Percentiles rank a stretch among this genome's conserved stretches.
These are phyloP conservation scores for Cacatua alba DNA, from an alignment of 2,113 vertebrate species.

Conservation along the genomic window DNA sequence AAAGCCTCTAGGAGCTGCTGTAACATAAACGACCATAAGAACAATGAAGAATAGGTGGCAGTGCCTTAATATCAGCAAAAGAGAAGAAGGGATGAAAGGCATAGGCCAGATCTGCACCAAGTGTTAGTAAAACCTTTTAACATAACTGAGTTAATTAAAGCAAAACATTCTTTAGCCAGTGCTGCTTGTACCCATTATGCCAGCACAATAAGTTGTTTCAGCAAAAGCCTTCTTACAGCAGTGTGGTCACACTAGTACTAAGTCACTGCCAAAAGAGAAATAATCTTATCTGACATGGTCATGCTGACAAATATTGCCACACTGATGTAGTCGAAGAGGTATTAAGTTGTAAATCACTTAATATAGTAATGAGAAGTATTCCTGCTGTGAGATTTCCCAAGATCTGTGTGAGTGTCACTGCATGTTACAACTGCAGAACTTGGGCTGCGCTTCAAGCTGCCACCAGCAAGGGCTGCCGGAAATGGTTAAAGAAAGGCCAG, in stretches of 20 bases:
- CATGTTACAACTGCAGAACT: background rate
- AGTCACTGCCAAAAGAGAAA: background rate
- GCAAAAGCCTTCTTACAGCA: background rate
- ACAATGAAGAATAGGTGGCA: background rate
- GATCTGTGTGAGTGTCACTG: background rate
- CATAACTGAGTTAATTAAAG: background rate
- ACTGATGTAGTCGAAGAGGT: background rate
- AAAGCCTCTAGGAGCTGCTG: slow-evolving; percentile 21
- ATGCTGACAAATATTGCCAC: background rate
- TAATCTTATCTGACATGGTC: background rate
- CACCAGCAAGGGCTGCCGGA: background rate
- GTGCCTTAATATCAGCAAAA: background rate
- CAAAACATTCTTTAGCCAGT: background rate
- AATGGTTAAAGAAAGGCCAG: background rate
- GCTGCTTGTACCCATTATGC: background rate
- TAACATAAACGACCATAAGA: background rate
- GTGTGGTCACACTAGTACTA: background rate
- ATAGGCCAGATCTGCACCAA: background rate
- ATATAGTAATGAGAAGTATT: background rate
- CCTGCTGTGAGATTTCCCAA: background rate
- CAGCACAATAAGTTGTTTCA: background rate
- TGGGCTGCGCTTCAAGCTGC: background rate
- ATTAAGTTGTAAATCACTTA: slow-evolving; percentile 20
- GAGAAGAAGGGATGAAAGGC: background rate
- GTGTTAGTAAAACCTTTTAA: background rate